A percentile compares a stretch with the other conserved stretches of the same genome.
phyloP scores from a whole-genome alignment of 2,888 invertebrate species.

The Callyntrura sp. region DNA sequence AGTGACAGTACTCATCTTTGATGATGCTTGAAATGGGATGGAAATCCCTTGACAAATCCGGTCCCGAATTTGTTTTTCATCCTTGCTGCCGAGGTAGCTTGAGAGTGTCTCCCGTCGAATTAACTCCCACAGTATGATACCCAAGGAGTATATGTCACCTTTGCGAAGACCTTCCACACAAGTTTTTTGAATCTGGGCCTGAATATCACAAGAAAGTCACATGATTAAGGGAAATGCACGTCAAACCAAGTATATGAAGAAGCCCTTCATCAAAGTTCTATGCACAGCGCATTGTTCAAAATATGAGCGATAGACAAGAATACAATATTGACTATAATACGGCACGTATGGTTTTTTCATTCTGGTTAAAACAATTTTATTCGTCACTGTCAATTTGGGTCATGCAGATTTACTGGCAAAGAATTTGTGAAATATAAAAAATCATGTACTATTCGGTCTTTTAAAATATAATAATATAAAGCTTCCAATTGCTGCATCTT shows the following conservation, averaged over 20 bases:
- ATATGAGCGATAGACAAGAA: too few species aligned
- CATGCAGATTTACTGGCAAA: too few species aligned
- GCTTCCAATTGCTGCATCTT: constrained; percentile 76
- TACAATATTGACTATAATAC: too few species aligned
- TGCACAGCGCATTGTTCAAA: neutral
- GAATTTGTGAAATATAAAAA: neutral
- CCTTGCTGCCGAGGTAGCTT: constrained; percentile 81
- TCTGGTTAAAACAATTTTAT: too few species aligned
- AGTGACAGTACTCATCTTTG: constrained; percentile 63
- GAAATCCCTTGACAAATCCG: constrained; percentile 78
- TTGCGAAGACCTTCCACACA: constrained; percentile 90
- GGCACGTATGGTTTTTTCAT: too few species aligned
- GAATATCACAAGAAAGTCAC: neutral
- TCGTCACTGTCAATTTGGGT: too few species aligned
- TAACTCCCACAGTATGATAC: constrained; percentile 94
- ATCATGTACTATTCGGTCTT: neutral
- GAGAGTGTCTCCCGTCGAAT: constrained; percentile 88
- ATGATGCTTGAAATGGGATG: constrained; percentile 56
- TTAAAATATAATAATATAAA: constrained; percentile 25
- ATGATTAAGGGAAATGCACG: neutral
- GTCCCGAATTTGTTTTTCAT: constrained; percentile 79
- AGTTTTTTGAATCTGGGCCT: constrained; percentile 66
- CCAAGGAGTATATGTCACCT: constrained; percentile 94
- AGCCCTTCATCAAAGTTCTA: too few species aligned
- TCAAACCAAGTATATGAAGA: too few species aligned